Percentiles rank a stretch among this genome's conserved stretches.
These are phyloP conservation scores for Atlantisia rogersi DNA, from an alignment of 2,113 vertebrate genomes.

Conservation along the genomic window DNA sequence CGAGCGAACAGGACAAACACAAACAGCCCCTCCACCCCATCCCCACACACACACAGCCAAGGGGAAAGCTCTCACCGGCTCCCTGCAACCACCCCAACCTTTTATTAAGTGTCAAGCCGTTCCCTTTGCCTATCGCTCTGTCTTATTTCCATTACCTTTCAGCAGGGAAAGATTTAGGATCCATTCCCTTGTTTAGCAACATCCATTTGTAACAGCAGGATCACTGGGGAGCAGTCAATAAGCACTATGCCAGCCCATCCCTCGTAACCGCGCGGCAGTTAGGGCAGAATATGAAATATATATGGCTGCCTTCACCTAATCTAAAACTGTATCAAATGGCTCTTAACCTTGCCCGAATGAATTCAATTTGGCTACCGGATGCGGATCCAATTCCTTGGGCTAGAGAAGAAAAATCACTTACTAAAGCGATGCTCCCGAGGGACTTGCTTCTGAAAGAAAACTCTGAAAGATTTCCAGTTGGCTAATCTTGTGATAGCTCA, in stretches of 20 bases:
- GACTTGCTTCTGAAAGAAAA: slow-evolving; percentile 49
- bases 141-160: slow-evolving; percentile 33
- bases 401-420: slow-evolving; percentile 66
- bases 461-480: slow-evolving; percentile 50
- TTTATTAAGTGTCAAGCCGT: background rate
- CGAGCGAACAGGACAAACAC: background rate
- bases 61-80: background rate
- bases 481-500: slow-evolving; percentile 56
- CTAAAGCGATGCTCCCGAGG: slow-evolving; percentile 36
- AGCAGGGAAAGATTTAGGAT: slow-evolving; percentile 47
- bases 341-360: slow-evolving; percentile 67
- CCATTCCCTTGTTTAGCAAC: slow-evolving; percentile 34
- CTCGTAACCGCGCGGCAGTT: background rate
- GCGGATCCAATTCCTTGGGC: slow-evolving; percentile 65
- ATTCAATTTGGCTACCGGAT: slow-evolving; percentile 69
- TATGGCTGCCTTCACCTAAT: slow-evolving; percentile 58
- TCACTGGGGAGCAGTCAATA: slow-evolving; percentile 44
- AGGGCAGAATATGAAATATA: slow-evolving; percentile 51
- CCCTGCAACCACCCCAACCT: background rate
- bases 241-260: background rate
- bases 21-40: background rate
- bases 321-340: slow-evolving; percentile 61
- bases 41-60: rapidly evolving
- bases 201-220: slow-evolving; percentile 11
- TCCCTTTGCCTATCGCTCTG: background rate